Conservation (phyloP, 2,888 invertebrate species). For the Thera britannica region DNA sequence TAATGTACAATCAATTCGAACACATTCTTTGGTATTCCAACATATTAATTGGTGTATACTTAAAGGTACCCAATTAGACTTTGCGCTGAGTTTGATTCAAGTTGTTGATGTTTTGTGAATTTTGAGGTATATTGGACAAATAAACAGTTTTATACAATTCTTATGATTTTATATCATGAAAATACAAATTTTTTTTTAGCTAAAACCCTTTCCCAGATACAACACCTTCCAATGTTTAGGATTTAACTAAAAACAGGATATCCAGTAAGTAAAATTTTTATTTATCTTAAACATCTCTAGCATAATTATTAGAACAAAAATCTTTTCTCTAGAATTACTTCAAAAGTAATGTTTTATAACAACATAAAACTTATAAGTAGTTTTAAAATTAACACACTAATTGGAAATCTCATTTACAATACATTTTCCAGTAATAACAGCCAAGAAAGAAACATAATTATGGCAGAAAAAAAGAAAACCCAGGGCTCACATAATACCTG, state of each 20-base stretch:
- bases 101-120: constrained; percentile 16
- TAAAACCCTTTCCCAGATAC: not conserved
- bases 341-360: constrained; percentile 67
- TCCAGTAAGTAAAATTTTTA: constrained; percentile 63
- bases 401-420: constrained; percentile 57
- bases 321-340: constrained; percentile 66
- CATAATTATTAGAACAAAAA: constrained; percentile 67
- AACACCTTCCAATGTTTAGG: not conserved
- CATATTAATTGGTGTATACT: not conserved
- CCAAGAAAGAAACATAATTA: constrained; percentile 34
- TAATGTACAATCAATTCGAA: not conserved
- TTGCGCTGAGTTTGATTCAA: constrained; percentile 15
- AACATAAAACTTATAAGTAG: constrained; percentile 64
- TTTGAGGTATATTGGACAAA: constrained; percentile 26
- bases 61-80: not conserved
- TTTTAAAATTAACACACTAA: constrained; percentile 34
- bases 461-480: constrained; percentile 20
- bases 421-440: constrained; percentile 47
- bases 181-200: not conserved
- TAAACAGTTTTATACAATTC: constrained; percentile 30
- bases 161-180: not conserved
- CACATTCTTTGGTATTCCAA: too few species aligned
- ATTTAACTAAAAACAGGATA: constrained; percentile 14
- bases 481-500: constrained; percentile 4
- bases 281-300: constrained; percentile 73